Conservation (phyloP, 2,888 invertebrate genomes). For the Limnephilus auricula region DNA sequence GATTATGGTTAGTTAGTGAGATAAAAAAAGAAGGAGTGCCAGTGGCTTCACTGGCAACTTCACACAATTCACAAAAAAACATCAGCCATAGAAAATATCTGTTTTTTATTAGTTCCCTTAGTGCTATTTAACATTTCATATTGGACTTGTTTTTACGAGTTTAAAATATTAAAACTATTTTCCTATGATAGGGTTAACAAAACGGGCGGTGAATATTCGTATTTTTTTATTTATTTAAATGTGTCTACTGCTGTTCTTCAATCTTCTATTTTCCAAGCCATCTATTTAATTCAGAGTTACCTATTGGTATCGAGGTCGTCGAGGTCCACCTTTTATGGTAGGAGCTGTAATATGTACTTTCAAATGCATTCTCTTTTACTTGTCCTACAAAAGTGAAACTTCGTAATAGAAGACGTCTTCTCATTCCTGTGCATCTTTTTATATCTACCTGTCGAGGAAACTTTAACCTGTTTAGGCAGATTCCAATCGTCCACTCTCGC, state of each 20-base stretch:
- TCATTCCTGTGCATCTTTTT: not conserved
- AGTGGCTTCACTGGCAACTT: too few species aligned
- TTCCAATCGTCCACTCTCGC: not conserved
- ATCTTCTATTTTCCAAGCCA: not conserved
- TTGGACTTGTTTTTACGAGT: too few species aligned
- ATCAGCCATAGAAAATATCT: too few species aligned
- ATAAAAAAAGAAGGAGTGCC: too few species aligned
- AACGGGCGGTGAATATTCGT: too few species aligned
- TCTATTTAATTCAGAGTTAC: not conserved
- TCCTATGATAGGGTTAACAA: too few species aligned
- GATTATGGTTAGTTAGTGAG: too few species aligned
- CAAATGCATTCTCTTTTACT: conserved; percentile 22
- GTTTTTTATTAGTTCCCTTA: too few species aligned
- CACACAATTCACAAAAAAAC: too few species aligned
- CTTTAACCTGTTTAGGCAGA: not conserved
- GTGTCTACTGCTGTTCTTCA: not conserved
- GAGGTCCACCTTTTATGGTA: not conserved
- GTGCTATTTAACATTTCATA: too few species aligned
- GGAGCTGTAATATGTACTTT: not conserved
- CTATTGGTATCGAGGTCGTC: conserved; percentile 3
- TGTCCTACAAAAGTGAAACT: not conserved
- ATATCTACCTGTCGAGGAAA: not conserved
- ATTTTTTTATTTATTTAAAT: too few species aligned
- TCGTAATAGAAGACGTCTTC: not conserved
- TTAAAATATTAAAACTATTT: too few species aligned